These are phyloP conservation scores for Blastobasis adustella DNA, from an alignment of 2,888 invertebrate genomes.

Conservation along the genomic window DNA sequence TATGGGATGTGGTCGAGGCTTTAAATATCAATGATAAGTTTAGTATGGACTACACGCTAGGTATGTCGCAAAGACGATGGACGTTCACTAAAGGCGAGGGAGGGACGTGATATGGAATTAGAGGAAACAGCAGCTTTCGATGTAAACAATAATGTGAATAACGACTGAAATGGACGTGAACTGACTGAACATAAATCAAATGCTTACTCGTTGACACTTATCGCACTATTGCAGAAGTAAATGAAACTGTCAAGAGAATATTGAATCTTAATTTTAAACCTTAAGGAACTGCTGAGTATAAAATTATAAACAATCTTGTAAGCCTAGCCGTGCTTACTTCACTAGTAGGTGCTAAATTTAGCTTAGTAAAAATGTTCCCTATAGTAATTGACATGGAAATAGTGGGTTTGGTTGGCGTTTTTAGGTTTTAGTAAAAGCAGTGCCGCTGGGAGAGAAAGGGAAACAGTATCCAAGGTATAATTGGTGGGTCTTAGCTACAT, in stretches of 20 bases:
- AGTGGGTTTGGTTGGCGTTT: constrained; percentile 68
- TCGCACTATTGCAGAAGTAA: constrained; percentile 13
- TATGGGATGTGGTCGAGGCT: constrained; percentile 50
- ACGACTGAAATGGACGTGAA: constrained; percentile 20
- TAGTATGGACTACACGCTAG: constrained; percentile 21
- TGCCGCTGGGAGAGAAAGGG: constrained; percentile 24
- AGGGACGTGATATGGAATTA: not conserved
- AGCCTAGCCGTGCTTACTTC: constrained; percentile 66
- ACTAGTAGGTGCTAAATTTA: constrained; percentile 69
- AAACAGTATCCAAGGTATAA: constrained; percentile 29
- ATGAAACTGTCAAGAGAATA: constrained; percentile 22
- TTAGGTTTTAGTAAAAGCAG: constrained; percentile 25
- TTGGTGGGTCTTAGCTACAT: constrained; percentile 29
- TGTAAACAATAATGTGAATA: constrained; percentile 14
- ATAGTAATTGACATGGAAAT: constrained; percentile 89
- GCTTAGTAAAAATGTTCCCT: constrained; percentile 83
- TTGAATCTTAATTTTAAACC: constrained; percentile 54
- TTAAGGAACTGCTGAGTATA: constrained; percentile 68
- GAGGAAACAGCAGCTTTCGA: constrained; percentile 35
- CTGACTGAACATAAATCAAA: constrained; percentile 6
- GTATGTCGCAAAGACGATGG: not conserved
- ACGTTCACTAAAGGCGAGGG: not conserved
- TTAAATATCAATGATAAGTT: constrained; percentile 67
- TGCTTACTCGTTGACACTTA: constrained; percentile 14
- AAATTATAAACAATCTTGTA: constrained; percentile 69